Base-by-base conservation (phyloP, 2,113 vertebrate species). In the Laticauda colubrina region DNA sequence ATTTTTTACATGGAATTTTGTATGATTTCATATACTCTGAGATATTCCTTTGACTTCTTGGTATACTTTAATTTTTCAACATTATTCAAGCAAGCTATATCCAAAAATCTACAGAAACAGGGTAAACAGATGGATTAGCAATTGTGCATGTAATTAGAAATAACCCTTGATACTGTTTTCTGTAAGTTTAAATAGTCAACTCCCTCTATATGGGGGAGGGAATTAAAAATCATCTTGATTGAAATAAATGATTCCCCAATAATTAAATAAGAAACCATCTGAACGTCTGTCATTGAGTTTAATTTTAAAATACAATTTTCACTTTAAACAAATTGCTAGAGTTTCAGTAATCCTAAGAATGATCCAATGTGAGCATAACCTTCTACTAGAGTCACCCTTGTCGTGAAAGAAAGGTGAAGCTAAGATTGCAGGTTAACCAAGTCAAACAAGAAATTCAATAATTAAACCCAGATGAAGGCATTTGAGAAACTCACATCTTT, bases 111-210 rank as follows among this genome's bases (percentile, higher is more conserved):
- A 96, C 95, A 94, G 92, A 95, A 97, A 96, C 21, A 95, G 95
- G 96, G 95, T 97, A 98, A 96, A 97, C 97, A 98, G 97, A 98
- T 97, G 97, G 97, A 97, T 97, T 97, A 97, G 97, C 97, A 97
- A 98, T 97, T 97, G 97, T 97, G 97, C 97, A 97, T 98, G 96
- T 97, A 97, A 98, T 98, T 98, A 97, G 96, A 97, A 97, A 95
- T 97, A 97, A 96, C 95, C 91, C 94, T 95, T 96, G 95, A 97
- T 97, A 97, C 96, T 96, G 88, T 95, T 94, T n/a, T 23, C n/a
- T 34, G n/a, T 39, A 75, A 34, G 57, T 97, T 97, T 97, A 96
- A 97, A 96, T 97, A 96, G 97, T 97, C 94, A 96, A 88, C 95
- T 97, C 94, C 93, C n/a, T 95, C 95, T 95, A 90, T 93, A 14